phyloP scores from a whole-genome alignment of 2,797 vertebrate species.

The Siniperca obscura region DNA sequence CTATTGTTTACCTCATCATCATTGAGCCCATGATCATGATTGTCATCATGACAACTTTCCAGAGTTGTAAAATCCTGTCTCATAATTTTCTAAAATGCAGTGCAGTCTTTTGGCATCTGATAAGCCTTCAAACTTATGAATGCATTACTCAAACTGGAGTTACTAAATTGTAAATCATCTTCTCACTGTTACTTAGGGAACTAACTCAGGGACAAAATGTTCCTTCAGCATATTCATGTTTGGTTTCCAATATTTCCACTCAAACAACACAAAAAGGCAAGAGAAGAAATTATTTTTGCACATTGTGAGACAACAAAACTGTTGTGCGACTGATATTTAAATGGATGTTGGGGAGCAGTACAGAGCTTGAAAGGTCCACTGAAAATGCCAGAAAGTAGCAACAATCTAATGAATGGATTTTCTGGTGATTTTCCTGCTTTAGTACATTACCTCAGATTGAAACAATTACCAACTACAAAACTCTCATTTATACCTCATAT shows the following conservation, averaged over 20 bases:
- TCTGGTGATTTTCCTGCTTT: background rate
- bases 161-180: background rate
- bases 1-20: background rate
- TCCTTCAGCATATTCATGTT: background rate
- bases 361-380: background rate
- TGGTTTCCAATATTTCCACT: background rate
- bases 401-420: background rate
- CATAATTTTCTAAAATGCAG: background rate
- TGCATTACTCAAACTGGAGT: background rate
- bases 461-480: conserved; percentile 9
- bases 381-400: background rate
- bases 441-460: background rate
- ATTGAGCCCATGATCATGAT: background rate
- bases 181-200: background rate
- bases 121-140: background rate
- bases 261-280: background rate
- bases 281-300: background rate
- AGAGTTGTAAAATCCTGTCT: background rate
- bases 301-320: background rate
- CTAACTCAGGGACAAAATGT: background rate
- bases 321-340: background rate
- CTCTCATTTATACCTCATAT: conserved; percentile 5
- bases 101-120: background rate
- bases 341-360: background rate
- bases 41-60: background rate